These are phyloP conservation scores for Colistium nudipinnis DNA, from an alignment of 2,113 vertebrate genomes.

Conservation along the genomic window DNA sequence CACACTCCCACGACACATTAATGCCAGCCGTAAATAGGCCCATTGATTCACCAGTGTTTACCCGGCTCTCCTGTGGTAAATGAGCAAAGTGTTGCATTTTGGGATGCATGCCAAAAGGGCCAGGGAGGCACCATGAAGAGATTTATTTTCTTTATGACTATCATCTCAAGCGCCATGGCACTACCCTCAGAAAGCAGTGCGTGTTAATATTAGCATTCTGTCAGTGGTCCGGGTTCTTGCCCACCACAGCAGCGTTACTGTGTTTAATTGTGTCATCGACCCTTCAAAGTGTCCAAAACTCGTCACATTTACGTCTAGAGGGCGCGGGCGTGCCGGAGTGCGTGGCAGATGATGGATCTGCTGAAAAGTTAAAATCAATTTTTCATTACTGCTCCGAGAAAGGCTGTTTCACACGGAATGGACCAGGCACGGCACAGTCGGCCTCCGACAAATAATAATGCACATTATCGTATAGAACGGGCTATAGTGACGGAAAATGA, in stretches of 20 bases:
- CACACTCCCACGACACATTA: constrained; percentile 15
- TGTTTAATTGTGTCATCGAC: constrained; percentile 7
- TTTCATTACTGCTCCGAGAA: constrained; percentile 27
- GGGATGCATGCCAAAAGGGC: constrained; percentile 32
- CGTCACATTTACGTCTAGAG: neutral
- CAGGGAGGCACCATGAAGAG: neutral
- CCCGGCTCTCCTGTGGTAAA: constrained; percentile 19
- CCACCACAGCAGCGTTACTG: neutral
- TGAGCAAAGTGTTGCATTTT: constrained; percentile 42
- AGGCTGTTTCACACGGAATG: constrained; percentile 12
- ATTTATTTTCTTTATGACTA: constrained; percentile 30
- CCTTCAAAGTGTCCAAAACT: neutral
- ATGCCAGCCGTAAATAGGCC: constrained; percentile 32
- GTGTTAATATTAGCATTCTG: constrained; percentile 3
- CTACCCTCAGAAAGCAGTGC: neutral
- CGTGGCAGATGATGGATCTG: constrained; percentile 17
- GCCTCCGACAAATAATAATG: neutral
- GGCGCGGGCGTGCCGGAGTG: neutral
- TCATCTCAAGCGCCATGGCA: constrained; percentile 5
- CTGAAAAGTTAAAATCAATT: constrained; percentile 34
- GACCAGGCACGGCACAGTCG: neutral
- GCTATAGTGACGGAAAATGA: neutral
- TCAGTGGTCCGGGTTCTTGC: neutral
- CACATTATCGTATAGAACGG: neutral
- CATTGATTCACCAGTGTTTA: constrained; percentile 59